Conservation (phyloP, 2,888 invertebrate genomes). For the Brachynemurus nebulosus region DNA sequence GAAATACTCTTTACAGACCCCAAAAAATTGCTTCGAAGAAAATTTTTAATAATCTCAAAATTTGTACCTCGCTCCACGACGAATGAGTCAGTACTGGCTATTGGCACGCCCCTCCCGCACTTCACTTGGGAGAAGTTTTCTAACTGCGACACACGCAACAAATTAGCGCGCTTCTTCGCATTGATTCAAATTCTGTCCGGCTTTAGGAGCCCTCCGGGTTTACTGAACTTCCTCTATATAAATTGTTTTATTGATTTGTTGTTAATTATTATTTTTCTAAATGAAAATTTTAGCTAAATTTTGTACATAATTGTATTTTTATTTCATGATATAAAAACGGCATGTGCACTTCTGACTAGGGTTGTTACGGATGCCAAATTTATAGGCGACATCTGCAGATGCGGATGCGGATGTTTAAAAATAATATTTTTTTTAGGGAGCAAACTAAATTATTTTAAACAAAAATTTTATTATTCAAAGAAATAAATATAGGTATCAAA, state of each 20-base stretch:
- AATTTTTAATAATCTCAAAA: not conserved
- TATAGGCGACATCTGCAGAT: not conserved
- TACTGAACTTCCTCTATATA: too few species aligned
- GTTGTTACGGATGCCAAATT: too few species aligned
- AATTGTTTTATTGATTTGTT: too few species aligned
- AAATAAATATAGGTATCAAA: too few species aligned
- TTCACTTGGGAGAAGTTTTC: not conserved
- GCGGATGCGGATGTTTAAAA: constrained; percentile 1
- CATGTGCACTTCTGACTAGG: too few species aligned
- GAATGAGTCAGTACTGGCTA: not conserved
- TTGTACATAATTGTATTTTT: too few species aligned
- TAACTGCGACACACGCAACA: not conserved
- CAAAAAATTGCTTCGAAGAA: not conserved
- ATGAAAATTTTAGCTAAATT: too few species aligned
- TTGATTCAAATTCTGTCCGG: not conserved
- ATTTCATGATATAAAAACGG: too few species aligned
- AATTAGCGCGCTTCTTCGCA: not conserved
- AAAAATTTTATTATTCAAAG: too few species aligned
- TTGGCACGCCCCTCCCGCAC: not conserved
- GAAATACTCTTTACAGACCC: not conserved
- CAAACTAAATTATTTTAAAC: too few species aligned
- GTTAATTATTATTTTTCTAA: too few species aligned
- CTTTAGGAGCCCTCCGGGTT: not conserved
- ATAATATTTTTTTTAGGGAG: too few species aligned
- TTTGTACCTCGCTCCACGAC: not conserved